Evolutionary conservation across 2,797 vertebrate genomes (phyloP), one percentile per base, ranked within the genome.

Genomic region (Limosa lapponica): DNA sequence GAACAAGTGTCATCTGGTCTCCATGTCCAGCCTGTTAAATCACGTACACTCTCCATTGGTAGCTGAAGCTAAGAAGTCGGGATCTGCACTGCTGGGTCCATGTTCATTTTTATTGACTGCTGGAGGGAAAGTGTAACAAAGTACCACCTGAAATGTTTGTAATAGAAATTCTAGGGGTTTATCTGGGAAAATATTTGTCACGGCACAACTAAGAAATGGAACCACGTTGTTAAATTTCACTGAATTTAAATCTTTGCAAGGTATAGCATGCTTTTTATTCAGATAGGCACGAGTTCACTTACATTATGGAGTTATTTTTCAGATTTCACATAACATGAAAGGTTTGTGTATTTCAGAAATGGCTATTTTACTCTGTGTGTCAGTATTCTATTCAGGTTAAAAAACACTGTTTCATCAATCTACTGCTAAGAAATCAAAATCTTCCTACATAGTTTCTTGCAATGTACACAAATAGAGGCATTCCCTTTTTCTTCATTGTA

Each of bases 11-110:
- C 0, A 0, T 19, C 32, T 71, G 20, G 7, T 49, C 22, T 27
- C 13, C 0, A 0, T 6, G 6, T 59, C 44, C 61, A 7, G 7
- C 0, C 0, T 8, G 16, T 55, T 48, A 34, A 18, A 71, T 37
- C 36, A 27, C 0, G 0, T 15, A 48, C 4, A 4, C 9, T 22
- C 7, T 28, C 34, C 64, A 12, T 8, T 0, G 0, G 34, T 30
- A 7, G 46, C 19, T 69, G 46, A 49, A 78, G 13, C 54, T 62
- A 11, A 8, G 34, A 41, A 73, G 13, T 51, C 61, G n/a, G n/a
- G 39, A 28, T 44, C 39, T 77, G 30, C 30, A 8, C n/a, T 66
- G 11, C 8, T 73, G 32, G 16, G 4, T 52, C 30, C 0, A 0
- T 25, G 39, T 30, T 62, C 16, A 10, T 67, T 80, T 66, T 77